Percentiles rank a stretch among this genome's conserved stretches.
Conservation (phyloP, 2,888 invertebrate genomes). For the Nysson spinosus region DNA sequence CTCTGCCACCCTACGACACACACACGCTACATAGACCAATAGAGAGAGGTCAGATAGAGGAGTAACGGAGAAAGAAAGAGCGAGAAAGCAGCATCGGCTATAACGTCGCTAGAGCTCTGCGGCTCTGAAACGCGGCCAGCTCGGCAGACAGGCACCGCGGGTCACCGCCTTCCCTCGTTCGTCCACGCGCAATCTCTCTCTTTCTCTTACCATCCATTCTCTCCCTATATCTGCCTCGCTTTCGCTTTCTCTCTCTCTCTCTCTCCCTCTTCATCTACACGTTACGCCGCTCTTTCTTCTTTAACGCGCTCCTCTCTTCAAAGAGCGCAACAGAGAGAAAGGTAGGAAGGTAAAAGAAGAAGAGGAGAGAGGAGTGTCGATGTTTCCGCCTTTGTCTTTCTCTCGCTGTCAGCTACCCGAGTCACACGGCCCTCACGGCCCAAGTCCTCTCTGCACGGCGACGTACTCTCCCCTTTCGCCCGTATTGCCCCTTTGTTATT, state of each 20-base stretch:
- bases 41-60: too few relatives aligned
- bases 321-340: conserved; percentile 9
- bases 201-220: neutral
- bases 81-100: conserved; percentile 24
- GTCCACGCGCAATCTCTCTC: conserved; percentile 25
- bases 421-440: too few relatives aligned
- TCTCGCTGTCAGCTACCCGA: conserved; percentile 18
- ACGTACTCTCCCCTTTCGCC: conserved; percentile 24
- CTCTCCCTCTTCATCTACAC: neutral
- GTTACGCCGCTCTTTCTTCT: conserved; percentile 24
- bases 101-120: conserved; percentile 49
- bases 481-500: conserved; percentile 69
- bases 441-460: conserved; percentile 20
- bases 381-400: conserved; percentile 31
- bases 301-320: conserved; percentile 36
- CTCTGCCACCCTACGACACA: conserved; percentile 35
- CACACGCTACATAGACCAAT: conserved; percentile 22
- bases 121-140: conserved; percentile 73
- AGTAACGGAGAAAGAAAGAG: conserved; percentile 3
- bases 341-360: neutral
- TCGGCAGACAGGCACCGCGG: conserved; percentile 76
- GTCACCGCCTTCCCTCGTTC: conserved; percentile 73
- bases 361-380: conserved; percentile 8
- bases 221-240: neutral
- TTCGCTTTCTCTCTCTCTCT: conserved; percentile 4